Percentiles rank a stretch among this genome's conserved stretches.
phyloP scores from a whole-genome alignment of 1,140 invertebrate genomes.

The fruit fly (Drosophila melanogaster) region Release_6_plus_ISO1_MT NT_037436.4:9048501-9049000 shows the following conservation, averaged over 20 bases:
- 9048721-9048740: too few relatives aligned
- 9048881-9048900: conserved; percentile 83
- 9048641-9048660: conserved; percentile 10
- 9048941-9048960: conserved; percentile 73
- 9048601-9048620: conserved; percentile 95
- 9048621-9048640: conserved; percentile 93
- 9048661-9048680: neutral
- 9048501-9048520: conserved; percentile 96
- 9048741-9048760: too few relatives aligned
- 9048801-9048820: conserved; percentile 80
- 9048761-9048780: neutral
- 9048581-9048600: conserved; percentile 93
- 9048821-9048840: conserved; percentile 85
- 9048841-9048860: conserved; percentile 84
- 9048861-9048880: conserved; percentile 75
- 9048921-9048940: conserved; percentile 75
- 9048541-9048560: conserved; percentile 96
- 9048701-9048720: too few relatives aligned
- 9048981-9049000: conserved; percentile 28
- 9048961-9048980: conserved; percentile 40
- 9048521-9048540: conserved; percentile 96
- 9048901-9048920: conserved; percentile 81
- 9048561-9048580: conserved; percentile 94
- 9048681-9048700: too few relatives aligned
- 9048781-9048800: conserved; percentile 64